Conservation (phyloP, 2,888 invertebrate genomes). For the Macrostomum cliftonense region DNA sequence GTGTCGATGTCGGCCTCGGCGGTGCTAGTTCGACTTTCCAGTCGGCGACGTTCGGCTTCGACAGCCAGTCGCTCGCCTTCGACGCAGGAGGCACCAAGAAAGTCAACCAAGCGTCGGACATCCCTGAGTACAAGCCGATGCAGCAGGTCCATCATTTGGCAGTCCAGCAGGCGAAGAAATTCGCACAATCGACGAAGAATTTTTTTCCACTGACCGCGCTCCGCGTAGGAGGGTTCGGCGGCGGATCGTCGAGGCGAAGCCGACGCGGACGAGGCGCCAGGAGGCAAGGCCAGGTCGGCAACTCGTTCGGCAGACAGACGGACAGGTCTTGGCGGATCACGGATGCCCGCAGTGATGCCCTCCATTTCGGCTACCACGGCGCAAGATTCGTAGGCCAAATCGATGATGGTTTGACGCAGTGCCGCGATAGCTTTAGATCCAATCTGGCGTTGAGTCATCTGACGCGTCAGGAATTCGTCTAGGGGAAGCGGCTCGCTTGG, state of each 20-base stretch:
- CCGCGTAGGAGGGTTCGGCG: conserved; percentile 26
- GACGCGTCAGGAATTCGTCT: conserved; percentile 22
- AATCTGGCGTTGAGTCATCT: conserved; percentile 19
- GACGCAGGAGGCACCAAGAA: conserved; percentile 23
- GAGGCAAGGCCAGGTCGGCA: background rate
- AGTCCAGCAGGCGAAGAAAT: conserved; percentile 30
- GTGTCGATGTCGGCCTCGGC: background rate
- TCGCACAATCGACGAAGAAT: conserved; percentile 25
- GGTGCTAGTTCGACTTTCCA: background rate
- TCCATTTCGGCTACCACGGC: conserved; percentile 36
- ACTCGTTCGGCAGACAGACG: too few species aligned
- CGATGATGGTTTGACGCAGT: conserved; percentile 24
- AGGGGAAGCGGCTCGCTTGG: conserved; percentile 20
- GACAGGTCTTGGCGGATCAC: background rate
- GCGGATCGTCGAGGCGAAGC: background rate
- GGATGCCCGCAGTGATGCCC: conserved; percentile 29
- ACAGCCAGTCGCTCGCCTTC: conserved; percentile 10
- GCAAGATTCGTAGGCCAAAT: conserved; percentile 32
- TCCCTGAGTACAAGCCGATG: conserved; percentile 29
- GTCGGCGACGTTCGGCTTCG: background rate
- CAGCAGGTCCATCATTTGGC: conserved; percentile 29
- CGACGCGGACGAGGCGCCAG: background rate
- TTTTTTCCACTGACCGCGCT: conserved; percentile 34
- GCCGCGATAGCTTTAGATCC: conserved; percentile 21
- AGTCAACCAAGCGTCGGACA: conserved; percentile 22